These are phyloP conservation scores for Iselma pallidipennis DNA, from an alignment of 2,888 invertebrate species.

Conservation along the genomic window DNA sequence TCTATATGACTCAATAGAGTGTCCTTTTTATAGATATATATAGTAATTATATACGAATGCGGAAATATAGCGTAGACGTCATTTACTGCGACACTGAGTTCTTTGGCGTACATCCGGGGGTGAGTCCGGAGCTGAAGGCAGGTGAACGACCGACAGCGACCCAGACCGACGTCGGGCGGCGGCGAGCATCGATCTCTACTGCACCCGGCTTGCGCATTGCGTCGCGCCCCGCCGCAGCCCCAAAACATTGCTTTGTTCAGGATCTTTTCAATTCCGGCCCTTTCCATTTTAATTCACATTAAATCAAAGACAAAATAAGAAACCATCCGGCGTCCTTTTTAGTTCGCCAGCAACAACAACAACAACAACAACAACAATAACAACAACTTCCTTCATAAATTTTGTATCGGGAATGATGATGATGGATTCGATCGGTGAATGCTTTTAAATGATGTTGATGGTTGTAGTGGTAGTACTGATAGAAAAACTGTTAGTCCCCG, in stretches of 20 bases:
- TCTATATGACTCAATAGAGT: too few species aligned
- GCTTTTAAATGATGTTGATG: not conserved
- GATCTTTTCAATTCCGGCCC: constrained; percentile 29
- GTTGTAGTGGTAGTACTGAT: not conserved
- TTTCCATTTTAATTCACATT: constrained; percentile 33
- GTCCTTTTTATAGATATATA: not conserved
- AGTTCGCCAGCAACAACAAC: too few species aligned
- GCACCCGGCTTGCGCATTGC: constrained; percentile 48
- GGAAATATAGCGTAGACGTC: constrained; percentile 28
- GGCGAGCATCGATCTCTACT: constrained; percentile 51
- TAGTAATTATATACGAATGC: constrained; percentile 24
- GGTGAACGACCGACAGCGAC: constrained; percentile 55
- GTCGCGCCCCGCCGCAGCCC: constrained; percentile 23
- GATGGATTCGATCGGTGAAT: not conserved
- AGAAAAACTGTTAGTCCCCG: not conserved
- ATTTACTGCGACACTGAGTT: constrained; percentile 26
- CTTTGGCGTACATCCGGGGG: constrained; percentile 37
- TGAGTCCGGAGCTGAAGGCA: constrained; percentile 41
- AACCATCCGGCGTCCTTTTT: not conserved
- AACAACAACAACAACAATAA: not conserved
- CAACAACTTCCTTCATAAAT: not conserved
- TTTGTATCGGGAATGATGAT: constrained; percentile 12
- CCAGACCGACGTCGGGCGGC: constrained; percentile 54
- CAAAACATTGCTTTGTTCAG: constrained; percentile 15
- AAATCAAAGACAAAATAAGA: constrained; percentile 31